Evolutionary conservation across 2,113 vertebrate genomes (phyloP), one percentile per base, ranked within the genome.

Genomic region (Hydropotes inermis): DNA sequence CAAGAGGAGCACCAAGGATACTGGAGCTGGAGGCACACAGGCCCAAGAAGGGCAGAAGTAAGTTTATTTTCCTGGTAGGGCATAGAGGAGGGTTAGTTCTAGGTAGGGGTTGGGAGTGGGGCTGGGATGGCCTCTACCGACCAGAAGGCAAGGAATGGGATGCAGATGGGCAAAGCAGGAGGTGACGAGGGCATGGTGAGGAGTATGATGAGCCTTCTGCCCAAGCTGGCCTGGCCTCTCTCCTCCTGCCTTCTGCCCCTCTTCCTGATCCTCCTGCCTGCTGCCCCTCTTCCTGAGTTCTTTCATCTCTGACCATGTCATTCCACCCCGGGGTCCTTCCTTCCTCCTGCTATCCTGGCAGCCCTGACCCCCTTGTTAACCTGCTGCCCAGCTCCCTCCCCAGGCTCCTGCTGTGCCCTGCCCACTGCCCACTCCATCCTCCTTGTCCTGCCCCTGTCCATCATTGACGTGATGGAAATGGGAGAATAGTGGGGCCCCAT

Each of bases 131-230:
- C 28, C 82, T 84, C 81, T n/a, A 4, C 87, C 79, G 81, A 88
- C 92, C 96, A 94, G 76, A 95, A 96, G 88, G 93, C 88, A 83
- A 79, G 67, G 84, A 57, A 64, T 58, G 57, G 87, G 94, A 96
- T 89, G 60, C 95, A 98, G 96, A 97, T 95, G 98, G 94, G 57
- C 93, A 61, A 61, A 39, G 86, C 82, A 95, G 95, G 93, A 89
- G 87, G 89, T 82, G 85, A 86, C 28, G 5, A n/a, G 54, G 95
- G 76, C 43, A 27, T 52, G 78, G 92, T 7, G 4, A 94, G 87
- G 60, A 83, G 84, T 54, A 3, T 15, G 89, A 74, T 13, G 89
- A 81, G 87, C 19, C 17, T 50, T 74, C 61, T 45, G 84, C 94
- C 85, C 81, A 88, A 91, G 61, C 83, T 91, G 93, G 95, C 83